Conservation (phyloP, 2,113 vertebrate species). For the Conger conger region DNA sequence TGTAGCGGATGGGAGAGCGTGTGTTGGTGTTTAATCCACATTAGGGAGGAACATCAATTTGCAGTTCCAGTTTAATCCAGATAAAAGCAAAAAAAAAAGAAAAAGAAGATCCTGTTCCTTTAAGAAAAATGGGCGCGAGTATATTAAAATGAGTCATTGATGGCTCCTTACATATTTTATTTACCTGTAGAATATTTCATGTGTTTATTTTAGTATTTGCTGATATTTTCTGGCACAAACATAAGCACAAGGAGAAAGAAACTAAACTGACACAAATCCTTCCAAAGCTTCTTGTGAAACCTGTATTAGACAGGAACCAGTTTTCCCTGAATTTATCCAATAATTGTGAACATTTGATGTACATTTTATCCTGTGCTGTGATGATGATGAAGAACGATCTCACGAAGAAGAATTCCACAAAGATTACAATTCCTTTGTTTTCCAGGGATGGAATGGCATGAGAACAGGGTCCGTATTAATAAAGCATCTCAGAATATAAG, state of each 20-base stretch:
- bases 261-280: neutral
- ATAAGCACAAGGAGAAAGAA: too few species aligned
- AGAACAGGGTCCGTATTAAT: too few species aligned
- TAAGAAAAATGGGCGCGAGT: neutral
- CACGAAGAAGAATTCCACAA: too few species aligned
- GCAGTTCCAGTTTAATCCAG: neutral
- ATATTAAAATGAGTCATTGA: neutral
- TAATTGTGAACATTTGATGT: neutral
- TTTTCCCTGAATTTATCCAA: neutral
- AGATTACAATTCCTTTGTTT: too few species aligned
- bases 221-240: neutral
- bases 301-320: neutral
- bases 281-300: neutral
- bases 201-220: neutral
- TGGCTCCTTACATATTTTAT: neutral
- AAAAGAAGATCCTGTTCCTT: neutral
- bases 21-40: conserved; percentile 2
- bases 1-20: neutral
- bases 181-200: neutral
- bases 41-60: conserved; percentile 4
- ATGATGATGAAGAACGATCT: neutral
- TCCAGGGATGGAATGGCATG: too few species aligned
- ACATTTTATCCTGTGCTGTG: neutral
- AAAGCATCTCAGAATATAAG: too few species aligned
- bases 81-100: neutral